Evolutionary conservation across 2,113 vertebrate species (phyloP).

Genomic region (Rhea americana): DNA sequence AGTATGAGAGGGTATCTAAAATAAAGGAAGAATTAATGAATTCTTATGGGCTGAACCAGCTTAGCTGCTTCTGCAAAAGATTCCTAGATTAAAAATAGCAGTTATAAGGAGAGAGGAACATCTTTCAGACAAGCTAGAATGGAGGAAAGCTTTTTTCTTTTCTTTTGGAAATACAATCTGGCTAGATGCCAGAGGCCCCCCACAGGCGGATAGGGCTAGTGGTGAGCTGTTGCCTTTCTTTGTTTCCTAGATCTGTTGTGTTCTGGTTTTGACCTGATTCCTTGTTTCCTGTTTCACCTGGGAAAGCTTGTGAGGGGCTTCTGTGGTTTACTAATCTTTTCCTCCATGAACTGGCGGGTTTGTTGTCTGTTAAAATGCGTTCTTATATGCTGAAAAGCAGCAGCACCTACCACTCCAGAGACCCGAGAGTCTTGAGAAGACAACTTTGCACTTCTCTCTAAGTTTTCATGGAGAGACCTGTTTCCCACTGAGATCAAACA

Average conservation of each 20-base stretch:
- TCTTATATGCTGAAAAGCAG: neutral
- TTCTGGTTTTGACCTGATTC: neutral
- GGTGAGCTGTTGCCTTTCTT: neutral
- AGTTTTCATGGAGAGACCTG: neutral
- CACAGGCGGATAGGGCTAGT: neutral
- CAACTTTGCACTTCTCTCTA: neutral
- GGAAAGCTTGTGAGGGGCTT: neutral
- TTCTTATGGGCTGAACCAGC: neutral
- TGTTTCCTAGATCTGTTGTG: neutral
- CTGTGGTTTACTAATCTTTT: neutral
- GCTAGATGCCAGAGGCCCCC: neutral
- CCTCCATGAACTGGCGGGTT: neutral
- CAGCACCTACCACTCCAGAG: fast-evolving
- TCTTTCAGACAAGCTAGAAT: neutral
- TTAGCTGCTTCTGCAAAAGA: neutral
- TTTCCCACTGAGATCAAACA: neutral
- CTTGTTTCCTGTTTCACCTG: neutral
- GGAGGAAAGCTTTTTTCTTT: neutral
- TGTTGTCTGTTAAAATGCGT: neutral
- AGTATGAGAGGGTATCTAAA: neutral
- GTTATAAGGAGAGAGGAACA: neutral
- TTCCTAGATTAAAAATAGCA: neutral
- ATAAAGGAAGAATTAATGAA: neutral
- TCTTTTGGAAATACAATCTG: neutral
- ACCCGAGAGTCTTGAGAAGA: neutral